phyloP scores from a whole-genome alignment of 2,113 vertebrate genomes.

The Peromyscus polionotus region DNA sequence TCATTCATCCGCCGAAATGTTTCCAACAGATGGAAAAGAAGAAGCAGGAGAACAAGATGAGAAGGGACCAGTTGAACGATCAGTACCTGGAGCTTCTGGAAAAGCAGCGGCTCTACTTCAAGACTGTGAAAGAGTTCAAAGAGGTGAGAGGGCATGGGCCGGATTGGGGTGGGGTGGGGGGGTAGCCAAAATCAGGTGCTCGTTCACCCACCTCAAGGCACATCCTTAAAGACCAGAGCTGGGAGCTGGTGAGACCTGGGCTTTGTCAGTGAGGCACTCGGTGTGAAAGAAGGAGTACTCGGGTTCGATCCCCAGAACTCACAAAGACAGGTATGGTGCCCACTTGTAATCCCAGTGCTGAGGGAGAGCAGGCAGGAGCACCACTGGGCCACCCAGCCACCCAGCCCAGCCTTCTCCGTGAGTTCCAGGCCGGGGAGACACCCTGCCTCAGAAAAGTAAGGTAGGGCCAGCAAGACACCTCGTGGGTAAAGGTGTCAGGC shows the following conservation, averaged over 20 bases:
- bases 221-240: neutral
- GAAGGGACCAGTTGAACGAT: conserved; percentile 97
- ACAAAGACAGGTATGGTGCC: neutral
- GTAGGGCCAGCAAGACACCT: neutral
- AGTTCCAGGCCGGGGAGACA: neutral
- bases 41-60: conserved; percentile 99
- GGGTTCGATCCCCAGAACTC: neutral
- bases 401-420: neutral
- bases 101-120: conserved; percentile 98
- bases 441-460: neutral
- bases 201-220: neutral
- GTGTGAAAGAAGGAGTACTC: neutral
- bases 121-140: conserved; percentile 99
- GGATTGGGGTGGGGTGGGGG: accelerated
- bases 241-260: neutral
- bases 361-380: neutral
- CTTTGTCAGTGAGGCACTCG: neutral
- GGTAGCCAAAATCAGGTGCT: neutral
- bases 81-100: conserved; percentile 97
- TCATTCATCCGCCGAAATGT: conserved; percentile 40
- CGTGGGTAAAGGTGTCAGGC: neutral
- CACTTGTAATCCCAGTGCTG: neutral
- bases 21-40: conserved; percentile 96
- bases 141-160: conserved; percentile 90
- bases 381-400: too few species aligned